Base-by-base conservation (phyloP, 2,888 invertebrate species). In the Cephus pygmeus region DNA sequence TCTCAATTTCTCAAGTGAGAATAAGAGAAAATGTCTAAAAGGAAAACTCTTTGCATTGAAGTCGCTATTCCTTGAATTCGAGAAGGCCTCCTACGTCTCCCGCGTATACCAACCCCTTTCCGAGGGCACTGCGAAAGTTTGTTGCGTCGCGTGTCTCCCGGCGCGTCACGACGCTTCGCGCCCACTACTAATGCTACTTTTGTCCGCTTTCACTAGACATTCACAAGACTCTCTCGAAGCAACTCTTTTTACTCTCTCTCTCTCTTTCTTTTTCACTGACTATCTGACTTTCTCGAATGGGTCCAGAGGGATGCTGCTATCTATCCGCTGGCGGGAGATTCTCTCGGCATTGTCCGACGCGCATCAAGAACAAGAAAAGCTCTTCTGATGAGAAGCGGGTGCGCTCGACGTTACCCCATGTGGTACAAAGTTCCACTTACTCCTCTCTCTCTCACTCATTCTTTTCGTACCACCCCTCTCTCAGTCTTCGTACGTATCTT, bases 321-420 rank as follows among this genome's bases (percentile, higher is more conserved):
- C 56, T 56, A 23, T 56, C 56, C 23, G 56, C 9, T 56, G 80
- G 79, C 81, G 86, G 85, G 85, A 84, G 85, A 84, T 86, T 88
- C 87, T 88, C 88, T 87, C 88, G 86, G 86, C 87, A 89, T 88
- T 90, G 89, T 90, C 88, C 88, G 82, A 88, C 83, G 87, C 86
- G 87, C 88, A 87, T 86, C 85, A 88, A 88, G 89, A 88, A 88
- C 83, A 88, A 89, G 88, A 87, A 87, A 88, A 85, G 85, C 86
- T 85, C 85, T 84, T 85, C 85, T 83, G 87, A 85, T 83, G 87
- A 88, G 85, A 83, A 85, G 84, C 80, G 79, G 80, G 73, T 35
- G 36, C 34, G 78, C 75, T 35, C 34, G 76, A 71, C 75, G 1
- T 12, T 74, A 74, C 15, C 74, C 34, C 23, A 31, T 34, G 23